phyloP scores from a whole-genome alignment of 2,888 invertebrate genomes.

The Drosophila subsilvestris region DNA sequence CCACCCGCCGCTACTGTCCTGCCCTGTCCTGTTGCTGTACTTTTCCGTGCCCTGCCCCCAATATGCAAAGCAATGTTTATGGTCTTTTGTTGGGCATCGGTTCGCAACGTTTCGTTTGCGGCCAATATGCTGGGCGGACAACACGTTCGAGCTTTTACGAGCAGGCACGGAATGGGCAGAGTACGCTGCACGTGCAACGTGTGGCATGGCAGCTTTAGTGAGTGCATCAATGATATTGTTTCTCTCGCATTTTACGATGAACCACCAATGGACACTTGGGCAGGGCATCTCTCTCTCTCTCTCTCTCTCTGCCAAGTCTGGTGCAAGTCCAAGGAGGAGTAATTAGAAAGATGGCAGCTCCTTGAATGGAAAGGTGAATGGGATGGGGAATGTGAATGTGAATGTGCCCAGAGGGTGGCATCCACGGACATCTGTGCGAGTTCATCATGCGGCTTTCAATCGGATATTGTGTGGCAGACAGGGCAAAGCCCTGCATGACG shows the following conservation, averaged over 20 bases:
- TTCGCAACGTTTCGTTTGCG: constrained; percentile 24
- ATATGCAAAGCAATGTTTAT: constrained; percentile 20
- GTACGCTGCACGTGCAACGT: neutral
- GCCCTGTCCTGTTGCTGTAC: neutral
- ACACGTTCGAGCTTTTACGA: constrained; percentile 33
- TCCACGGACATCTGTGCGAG: constrained; percentile 12
- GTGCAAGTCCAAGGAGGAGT: neutral
- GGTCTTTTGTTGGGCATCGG: constrained; percentile 4
- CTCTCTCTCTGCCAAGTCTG: neutral
- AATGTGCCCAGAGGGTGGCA: neutral
- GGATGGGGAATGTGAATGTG: no score
- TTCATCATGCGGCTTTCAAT: constrained; percentile 19
- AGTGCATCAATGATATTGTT: constrained; percentile 23
- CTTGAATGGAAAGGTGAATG: neutral
- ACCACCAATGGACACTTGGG: neutral
- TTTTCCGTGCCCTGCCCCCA: constrained; percentile 1
- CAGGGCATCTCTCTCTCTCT: neutral
- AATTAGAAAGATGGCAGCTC: constrained; percentile 18
- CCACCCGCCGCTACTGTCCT: neutral
- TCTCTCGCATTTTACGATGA: constrained; percentile 4
- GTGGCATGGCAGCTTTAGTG: neutral
- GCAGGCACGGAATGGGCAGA: constrained; percentile 12
- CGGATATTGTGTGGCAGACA: constrained; percentile 14
- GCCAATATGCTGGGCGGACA: constrained; percentile 19
- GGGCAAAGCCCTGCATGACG: constrained; percentile 23